These are phyloP conservation scores for Palythoa grandiflora DNA, from an alignment of 92 coral and sea anemone species.

Conservation along the genomic window DNA sequence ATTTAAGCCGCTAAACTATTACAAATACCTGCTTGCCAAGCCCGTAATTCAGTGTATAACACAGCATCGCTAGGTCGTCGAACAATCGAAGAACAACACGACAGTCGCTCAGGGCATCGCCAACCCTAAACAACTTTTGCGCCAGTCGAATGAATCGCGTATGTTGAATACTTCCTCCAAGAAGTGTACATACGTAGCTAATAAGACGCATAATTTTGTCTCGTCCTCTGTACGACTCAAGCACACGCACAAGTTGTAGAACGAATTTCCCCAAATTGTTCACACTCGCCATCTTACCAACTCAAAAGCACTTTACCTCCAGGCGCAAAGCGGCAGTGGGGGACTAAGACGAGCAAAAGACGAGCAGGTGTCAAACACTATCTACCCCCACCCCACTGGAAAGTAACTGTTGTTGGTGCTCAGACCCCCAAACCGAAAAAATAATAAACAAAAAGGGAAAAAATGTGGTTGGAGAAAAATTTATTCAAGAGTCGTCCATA, in stretches of 20 bases:
- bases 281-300: conserved; percentile 21
- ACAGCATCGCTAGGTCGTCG: conserved; percentile 84
- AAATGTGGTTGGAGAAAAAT: no score
- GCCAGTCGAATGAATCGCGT: conserved; percentile 43
- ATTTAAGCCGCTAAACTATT: not conserved
- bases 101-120: conserved; percentile 73
- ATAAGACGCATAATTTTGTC: conserved; percentile 78
- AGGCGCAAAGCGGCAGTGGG: not conserved
- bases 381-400: no score
- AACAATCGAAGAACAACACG: conserved; percentile 81
- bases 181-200: conserved; percentile 65
- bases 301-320: not conserved
- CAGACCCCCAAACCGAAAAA: no score
- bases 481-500: no score
- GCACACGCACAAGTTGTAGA: conserved; percentile 46
- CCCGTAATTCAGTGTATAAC: conserved; percentile 67
- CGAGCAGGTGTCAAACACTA: no score
- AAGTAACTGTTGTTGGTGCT: no score
- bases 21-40: conserved; percentile 76
- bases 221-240: conserved; percentile 86
- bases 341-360: not conserved
- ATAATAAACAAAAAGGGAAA: no score
- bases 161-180: conserved; percentile 59
- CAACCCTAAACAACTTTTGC: conserved; percentile 63
- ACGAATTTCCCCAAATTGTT: not conserved